Conservation (phyloP, 2,797 vertebrate species). For the Argyrosomus regius region DNA sequence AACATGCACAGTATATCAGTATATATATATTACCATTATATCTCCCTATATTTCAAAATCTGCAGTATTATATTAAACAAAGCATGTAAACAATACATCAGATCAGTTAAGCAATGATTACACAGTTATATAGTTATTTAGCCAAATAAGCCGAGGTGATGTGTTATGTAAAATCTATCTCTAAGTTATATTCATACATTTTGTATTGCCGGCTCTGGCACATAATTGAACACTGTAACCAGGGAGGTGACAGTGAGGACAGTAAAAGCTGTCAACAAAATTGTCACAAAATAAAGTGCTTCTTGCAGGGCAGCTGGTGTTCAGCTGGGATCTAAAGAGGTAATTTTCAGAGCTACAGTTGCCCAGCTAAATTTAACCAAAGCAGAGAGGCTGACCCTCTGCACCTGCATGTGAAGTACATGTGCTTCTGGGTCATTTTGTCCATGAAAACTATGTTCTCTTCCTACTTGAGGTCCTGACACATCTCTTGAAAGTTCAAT, state of each 20-base stretch:
- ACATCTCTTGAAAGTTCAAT: conserved; percentile 11
- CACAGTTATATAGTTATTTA: not conserved
- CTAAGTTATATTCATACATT: not conserved
- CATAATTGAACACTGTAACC: not conserved
- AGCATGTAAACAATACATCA: not conserved
- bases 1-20: not conserved
- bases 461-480: not conserved
- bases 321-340: not conserved
- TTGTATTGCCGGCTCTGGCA: not conserved
- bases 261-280: conserved; percentile 1
- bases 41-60: not conserved
- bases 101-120: not conserved
- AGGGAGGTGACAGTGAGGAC: not conserved
- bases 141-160: not conserved
- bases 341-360: conserved; percentile 5
- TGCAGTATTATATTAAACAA: not conserved
- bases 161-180: not conserved
- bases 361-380: not conserved
- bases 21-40: not conserved
- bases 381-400: conserved; percentile 1
- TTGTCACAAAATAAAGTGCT: not conserved
- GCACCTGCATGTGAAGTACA: conserved; percentile 3
- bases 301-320: not conserved
- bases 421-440: not conserved
- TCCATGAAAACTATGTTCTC: not conserved